Conservation (phyloP, 2,113 vertebrate genomes). For the Bubalus kerabau region DNA sequence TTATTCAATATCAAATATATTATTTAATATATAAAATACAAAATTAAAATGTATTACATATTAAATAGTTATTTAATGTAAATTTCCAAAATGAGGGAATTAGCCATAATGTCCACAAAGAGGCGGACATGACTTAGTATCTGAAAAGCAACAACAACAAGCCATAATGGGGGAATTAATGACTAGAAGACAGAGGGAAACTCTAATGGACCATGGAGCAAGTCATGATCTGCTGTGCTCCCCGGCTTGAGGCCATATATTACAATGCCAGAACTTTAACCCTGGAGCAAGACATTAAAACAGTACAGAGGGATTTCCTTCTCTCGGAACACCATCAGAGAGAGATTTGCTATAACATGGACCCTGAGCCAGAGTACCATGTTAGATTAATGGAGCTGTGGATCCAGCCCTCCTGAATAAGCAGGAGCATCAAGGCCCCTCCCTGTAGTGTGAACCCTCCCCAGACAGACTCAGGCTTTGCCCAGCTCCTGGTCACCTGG, state of each 20-base stretch:
- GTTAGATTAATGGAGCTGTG: not conserved
- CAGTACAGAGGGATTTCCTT: not conserved
- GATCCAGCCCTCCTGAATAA: not conserved
- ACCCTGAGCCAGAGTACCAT: not conserved
- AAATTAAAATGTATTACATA: not conserved
- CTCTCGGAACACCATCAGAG: not conserved
- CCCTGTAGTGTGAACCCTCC: too few relatives aligned
- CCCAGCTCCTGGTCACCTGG: not conserved
- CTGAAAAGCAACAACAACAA: not conserved
- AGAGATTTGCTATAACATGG: not conserved
- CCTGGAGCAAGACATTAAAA: not conserved
- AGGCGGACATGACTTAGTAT: accelerated
- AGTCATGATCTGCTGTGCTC: not conserved
- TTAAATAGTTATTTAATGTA: not conserved
- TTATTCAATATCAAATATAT: not conserved
- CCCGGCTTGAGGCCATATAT: not conserved
- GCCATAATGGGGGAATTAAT: not conserved
- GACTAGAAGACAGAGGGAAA: not conserved
- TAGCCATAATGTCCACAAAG: not conserved
- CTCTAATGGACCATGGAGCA: not conserved
- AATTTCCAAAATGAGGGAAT: not conserved
- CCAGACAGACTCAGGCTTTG: not conserved
- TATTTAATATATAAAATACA: not conserved
- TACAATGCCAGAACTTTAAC: not conserved
- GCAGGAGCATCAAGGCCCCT: too few relatives aligned